These are phyloP conservation scores for Seriola dumerili DNA, from an alignment of 2,113 vertebrate genomes.

Conservation along the genomic window DNA sequence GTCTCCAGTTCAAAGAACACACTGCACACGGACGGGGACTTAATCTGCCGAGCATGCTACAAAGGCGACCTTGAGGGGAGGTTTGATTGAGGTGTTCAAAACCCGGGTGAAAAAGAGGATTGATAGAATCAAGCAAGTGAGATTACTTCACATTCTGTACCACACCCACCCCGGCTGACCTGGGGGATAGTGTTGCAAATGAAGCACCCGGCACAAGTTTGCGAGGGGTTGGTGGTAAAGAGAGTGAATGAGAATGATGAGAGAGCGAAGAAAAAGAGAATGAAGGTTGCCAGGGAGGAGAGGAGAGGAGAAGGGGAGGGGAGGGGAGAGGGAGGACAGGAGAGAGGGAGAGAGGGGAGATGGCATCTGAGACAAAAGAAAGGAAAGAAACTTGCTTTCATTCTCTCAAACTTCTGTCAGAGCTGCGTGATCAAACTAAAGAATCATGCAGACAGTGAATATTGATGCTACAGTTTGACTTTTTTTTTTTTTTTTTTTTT, in stretches of 20 bases:
- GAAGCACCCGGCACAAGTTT: constrained; percentile 65
- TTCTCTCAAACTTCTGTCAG: constrained; percentile 22
- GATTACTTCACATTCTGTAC: constrained; percentile 81
- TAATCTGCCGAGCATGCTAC: constrained; percentile 77
- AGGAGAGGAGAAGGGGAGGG: constrained; percentile 6
- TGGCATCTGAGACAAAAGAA: not conserved
- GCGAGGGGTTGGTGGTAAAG: not conserved
- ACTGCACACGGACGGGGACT: constrained; percentile 67
- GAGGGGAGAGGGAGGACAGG: constrained; percentile 18
- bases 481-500: not conserved
- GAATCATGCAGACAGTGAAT: constrained; percentile 34
- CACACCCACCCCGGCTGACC: constrained; percentile 71
- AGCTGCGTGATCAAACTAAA: constrained; percentile 54
- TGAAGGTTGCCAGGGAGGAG: constrained; percentile 21
- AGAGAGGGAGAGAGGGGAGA: not conserved
- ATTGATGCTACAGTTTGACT: constrained; percentile 33
- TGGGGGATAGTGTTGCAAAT: constrained; percentile 77
- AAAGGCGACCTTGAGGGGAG: constrained; percentile 81
- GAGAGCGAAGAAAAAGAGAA: constrained; percentile 12
- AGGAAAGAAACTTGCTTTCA: constrained; percentile 20
- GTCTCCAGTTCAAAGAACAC: constrained; percentile 78
- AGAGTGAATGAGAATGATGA: constrained; percentile 38
- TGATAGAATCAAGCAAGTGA: constrained; percentile 77
- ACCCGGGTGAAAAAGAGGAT: constrained; percentile 73
- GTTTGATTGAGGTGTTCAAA: constrained; percentile 84